Conservation (phyloP, 2,888 invertebrate species). For the Chaitophorus viminalis region DNA sequence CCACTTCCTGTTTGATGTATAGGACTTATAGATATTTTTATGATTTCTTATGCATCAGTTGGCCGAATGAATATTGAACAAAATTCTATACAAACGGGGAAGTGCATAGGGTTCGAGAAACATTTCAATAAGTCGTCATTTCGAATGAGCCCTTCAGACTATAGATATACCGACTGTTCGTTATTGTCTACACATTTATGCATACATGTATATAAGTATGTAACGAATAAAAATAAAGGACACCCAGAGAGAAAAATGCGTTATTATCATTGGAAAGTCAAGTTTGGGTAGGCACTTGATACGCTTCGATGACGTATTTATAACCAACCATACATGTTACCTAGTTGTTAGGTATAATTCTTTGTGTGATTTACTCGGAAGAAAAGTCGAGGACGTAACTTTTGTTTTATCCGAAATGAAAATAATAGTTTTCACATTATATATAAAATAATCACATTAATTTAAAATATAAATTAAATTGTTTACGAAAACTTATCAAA, state of each 20-base stretch:
- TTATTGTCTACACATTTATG: conserved; percentile 25
- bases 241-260: conserved; percentile 44
- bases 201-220: neutral
- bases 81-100: conserved; percentile 22
- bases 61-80: conserved; percentile 47
- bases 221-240: conserved; percentile 46
- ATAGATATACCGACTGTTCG: conserved; percentile 32
- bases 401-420: conserved; percentile 25
- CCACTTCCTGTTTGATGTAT: neutral
- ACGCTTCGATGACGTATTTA: conserved; percentile 21
- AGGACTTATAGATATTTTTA: conserved; percentile 32
- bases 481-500: neutral
- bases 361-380: neutral
- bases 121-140: conserved; percentile 50
- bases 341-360: neutral
- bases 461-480: neutral
- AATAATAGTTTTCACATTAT: neutral
- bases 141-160: conserved; percentile 41
- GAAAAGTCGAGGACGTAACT: neutral
- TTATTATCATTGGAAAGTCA: conserved; percentile 49
- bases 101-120: conserved; percentile 20
- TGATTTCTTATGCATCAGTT: conserved; percentile 43
- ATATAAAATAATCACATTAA: no score
- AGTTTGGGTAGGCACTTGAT: conserved; percentile 11
- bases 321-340: neutral